Percentiles rank a stretch among this genome's conserved stretches.
These are phyloP conservation scores for Taurulus bubalis DNA, from an alignment of 2,113 vertebrate species.

Conservation along the genomic window DNA sequence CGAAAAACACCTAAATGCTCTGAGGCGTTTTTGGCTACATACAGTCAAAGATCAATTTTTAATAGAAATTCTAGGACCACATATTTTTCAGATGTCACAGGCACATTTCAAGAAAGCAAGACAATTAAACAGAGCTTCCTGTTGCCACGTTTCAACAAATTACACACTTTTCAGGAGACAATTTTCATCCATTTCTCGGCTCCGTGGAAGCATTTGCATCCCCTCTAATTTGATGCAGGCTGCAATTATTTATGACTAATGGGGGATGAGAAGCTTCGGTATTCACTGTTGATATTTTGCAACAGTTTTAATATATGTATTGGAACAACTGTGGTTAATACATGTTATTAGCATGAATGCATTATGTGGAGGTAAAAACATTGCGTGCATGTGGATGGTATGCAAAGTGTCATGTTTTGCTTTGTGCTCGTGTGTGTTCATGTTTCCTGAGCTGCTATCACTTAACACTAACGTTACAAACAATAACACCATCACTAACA, in stretches of 20 bases:
- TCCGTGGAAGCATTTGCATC: slow-evolving; percentile 38
- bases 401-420: neutral
- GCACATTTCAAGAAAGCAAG: slow-evolving; percentile 23
- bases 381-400: slow-evolving; percentile 20
- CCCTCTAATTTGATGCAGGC: slow-evolving; percentile 57
- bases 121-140: slow-evolving; percentile 25
- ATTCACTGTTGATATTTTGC: slow-evolving; percentile 49
- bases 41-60: slow-evolving; percentile 61
- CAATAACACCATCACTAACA: neutral
- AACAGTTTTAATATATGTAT: slow-evolving; percentile 47
- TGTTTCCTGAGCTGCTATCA: slow-evolving; percentile 13
- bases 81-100: slow-evolving; percentile 60
- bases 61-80: slow-evolving; percentile 11
- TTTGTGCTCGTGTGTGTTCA: neutral
- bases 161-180: slow-evolving; percentile 23
- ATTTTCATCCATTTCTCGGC: slow-evolving; percentile 21
- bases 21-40: slow-evolving; percentile 39
- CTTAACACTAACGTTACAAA: neutral
- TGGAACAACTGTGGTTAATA: slow-evolving; percentile 63
- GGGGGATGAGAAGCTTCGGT: slow-evolving; percentile 42
- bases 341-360: slow-evolving; percentile 60
- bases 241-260: slow-evolving; percentile 68
- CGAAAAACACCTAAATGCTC: slow-evolving; percentile 45
- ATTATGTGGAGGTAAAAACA: slow-evolving; percentile 48
- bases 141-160: slow-evolving; percentile 37